Evolutionary conservation across 2,113 vertebrate genomes (phyloP), one percentile per base, ranked within the genome.

Genomic region (Entomyzon cyanotis): DNA sequence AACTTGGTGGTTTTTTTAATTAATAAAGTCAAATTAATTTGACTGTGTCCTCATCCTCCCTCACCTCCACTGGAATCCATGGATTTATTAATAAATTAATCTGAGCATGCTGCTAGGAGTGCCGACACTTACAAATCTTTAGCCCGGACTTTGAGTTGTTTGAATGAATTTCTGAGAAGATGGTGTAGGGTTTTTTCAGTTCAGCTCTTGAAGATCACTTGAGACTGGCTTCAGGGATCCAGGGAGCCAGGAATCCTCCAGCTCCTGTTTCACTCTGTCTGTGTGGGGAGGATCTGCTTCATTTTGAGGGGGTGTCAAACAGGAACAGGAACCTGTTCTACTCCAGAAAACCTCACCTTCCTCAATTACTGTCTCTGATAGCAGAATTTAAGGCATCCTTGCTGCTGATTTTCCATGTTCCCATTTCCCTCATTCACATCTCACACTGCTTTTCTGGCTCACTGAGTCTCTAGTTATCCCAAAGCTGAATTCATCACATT

Each of bases 1-100:
- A 90, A 81, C 80, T 90, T 90, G 80, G 95, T 94, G 94, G 80
- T n/a, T 92, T 94, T 89, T 90, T 92, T 78, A 97, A 97, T 96
- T 94, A 96, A 97, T 93, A 75, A 92, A 96, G 83, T 71, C 90
- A 95, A 94, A 96, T 96, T 86, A 92, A 94, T 93, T 94, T 95
- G 73, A 13, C 93, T 84, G 1, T 41, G 47, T 90, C 94, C 39
- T 96, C 64, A 80, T 88, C 92, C 67, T 90, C 35, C 52, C 86
- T 94, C 70, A 89, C 90, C 79, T 93, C 95, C 0, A 0, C 24
- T 75, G 70, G 88, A 87, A 96, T 78, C 39, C 23, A 2, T 81
- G 86, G 86, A 37, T 94, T 93, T 94, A 55, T 87, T 93, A 74
- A 71, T 56, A 82, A 95, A 79, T 89, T 31, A 84, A 30, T 23